These are phyloP conservation scores for Aquatica leii DNA, from an alignment of 2,888 invertebrate species.

Conservation along the genomic window DNA sequence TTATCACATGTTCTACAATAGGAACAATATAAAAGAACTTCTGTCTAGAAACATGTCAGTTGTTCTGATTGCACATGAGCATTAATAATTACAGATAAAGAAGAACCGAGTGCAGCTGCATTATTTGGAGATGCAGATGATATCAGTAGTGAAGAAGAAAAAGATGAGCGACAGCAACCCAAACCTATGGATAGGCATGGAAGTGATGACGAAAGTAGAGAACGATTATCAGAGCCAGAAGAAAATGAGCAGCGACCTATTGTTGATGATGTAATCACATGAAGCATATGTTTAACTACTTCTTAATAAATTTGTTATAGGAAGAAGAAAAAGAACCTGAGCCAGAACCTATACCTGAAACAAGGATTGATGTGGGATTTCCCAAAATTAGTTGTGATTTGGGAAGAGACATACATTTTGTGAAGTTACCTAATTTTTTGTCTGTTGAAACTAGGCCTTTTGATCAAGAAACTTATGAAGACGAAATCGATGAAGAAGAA, in stretches of 20 bases:
- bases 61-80: no score
- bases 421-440: slow-evolving; percentile 97
- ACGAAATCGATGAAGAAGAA: slow-evolving; percentile 98
- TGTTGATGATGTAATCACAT: slow-evolving; percentile 36
- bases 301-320: slow-evolving; percentile 44
- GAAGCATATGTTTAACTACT: no score
- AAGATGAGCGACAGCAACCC: slow-evolving; percentile 49
- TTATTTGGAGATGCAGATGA: slow-evolving; percentile 94
- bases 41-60: no score
- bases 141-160: slow-evolving; percentile 87
- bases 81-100: slow-evolving; percentile 16
- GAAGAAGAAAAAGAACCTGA: slow-evolving; percentile 77
- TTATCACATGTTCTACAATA: no score
- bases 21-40: no score
- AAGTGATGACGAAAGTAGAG: slow-evolving; percentile 51
- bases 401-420: slow-evolving; percentile 92
- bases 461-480: slow-evolving; percentile 93
- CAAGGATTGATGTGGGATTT: slow-evolving; percentile 95
- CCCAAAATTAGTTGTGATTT: slow-evolving; percentile 93
- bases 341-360: slow-evolving; percentile 86
- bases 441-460: slow-evolving; percentile 98
- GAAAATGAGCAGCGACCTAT: slow-evolving; percentile 34
- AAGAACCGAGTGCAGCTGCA: slow-evolving; percentile 77
- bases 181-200: slow-evolving; percentile 43
- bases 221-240: slow-evolving; percentile 46